Evolutionary conservation across 2,888 invertebrate genomes (phyloP).

Genomic region (Drepanosiphum platanoidis): DNA sequence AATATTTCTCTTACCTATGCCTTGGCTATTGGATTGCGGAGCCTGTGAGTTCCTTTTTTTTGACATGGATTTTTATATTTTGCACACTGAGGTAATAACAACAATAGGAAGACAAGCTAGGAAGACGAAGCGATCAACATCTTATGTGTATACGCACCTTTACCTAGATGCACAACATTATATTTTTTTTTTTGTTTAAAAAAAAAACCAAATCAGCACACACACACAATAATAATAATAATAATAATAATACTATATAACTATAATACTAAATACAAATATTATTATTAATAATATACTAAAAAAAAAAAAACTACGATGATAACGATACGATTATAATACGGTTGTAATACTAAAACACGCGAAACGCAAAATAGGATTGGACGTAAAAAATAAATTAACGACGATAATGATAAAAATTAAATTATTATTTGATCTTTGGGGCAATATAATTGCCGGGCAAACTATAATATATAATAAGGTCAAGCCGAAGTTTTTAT

Average conservation of each 20-base stretch:
- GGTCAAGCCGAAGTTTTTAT: slow-evolving; percentile 27
- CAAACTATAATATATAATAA: slow-evolving; percentile 2
- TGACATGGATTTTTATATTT: slow-evolving; percentile 56
- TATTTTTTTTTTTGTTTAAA: slow-evolving; percentile 46
- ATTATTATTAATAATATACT: neutral
- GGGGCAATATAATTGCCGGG: neutral
- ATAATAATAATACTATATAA: no score
- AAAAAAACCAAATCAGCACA: slow-evolving; percentile 39
- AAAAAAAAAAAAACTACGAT: neutral
- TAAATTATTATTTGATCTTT: neutral
- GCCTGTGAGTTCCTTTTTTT: slow-evolving; percentile 50
- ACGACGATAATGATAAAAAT: neutral
- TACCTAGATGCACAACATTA: slow-evolving; percentile 53
- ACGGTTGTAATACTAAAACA: no score
- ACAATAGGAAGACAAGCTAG: slow-evolving; percentile 59
- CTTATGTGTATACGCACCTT: slow-evolving; percentile 25
- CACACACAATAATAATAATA: neutral
- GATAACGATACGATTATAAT: no score
- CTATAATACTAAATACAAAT: neutral
- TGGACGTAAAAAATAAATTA: slow-evolving; percentile 15
- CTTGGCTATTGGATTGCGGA: slow-evolving; percentile 38
- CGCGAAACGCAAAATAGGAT: no score
- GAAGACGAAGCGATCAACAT: slow-evolving; percentile 58
- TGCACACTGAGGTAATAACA: slow-evolving; percentile 48
- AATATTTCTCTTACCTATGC: slow-evolving; percentile 50